Evolutionary conservation across 2,113 vertebrate genomes (phyloP), one percentile per base, ranked within the genome.

Genomic region (Micromys minutus): DNA sequence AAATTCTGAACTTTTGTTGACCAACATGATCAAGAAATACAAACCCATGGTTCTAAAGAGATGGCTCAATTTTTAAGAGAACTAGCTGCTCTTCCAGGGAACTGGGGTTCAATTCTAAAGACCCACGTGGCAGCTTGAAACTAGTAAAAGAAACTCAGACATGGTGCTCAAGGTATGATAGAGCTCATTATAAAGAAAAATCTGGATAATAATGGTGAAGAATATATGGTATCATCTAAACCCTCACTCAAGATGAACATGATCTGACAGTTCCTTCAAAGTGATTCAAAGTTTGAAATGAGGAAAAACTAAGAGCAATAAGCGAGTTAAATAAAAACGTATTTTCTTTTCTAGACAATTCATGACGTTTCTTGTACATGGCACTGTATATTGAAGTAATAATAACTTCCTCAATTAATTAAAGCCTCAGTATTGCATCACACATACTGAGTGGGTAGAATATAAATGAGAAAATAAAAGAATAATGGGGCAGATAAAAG

Each of bases 381-480:
- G 52, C 26, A 4, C 24, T 63, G 0, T 17, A 34, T 42, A 74
- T 50, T 63, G 0, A 24, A 75, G 19, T 39, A 72, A n/a, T 36
- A 7, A 36, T 36, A 55, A 57, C 2, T 19, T 80, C 17, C 36
- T n/a, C 7, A 8, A 80, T 5, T 89, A 39, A 69, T 16, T 61
- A 74, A 69, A 84, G 2, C 9, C 36, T 59, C 22, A 9, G 3
- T 19, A 75, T 4, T 11, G 4, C 57, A 79, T 34, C 21, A 57
- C 39, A 61, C 2, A n/a, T 21, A 11, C n/a, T 19, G 29, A 52
- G 8, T 13, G 9, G 0, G 10, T 3, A n/a, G 39, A n/a, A 26
- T 21, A n/a, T 11, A 55, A 50, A 57, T 63, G 0, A 57, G 31
- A 26, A 69, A 84, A 21, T 24, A 55, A 55, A 50, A 31, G 13